A percentile compares a stretch with the other conserved stretches of the same genome.
phyloP scores from a whole-genome alignment of 2,113 vertebrate genomes.

The Otolemur garnettii region DNA sequence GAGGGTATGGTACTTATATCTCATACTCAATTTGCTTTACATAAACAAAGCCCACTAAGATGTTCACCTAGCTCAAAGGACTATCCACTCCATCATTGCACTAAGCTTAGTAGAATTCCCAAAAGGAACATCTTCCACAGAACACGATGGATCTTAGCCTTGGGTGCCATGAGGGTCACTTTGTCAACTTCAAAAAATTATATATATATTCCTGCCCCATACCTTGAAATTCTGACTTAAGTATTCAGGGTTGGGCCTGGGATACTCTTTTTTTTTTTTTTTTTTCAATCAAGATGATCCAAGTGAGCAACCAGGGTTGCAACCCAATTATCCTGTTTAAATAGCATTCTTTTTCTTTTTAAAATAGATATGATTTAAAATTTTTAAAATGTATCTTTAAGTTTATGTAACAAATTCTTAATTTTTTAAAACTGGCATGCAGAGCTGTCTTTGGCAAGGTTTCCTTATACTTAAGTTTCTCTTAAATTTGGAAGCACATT shows the following conservation, averaged over 20 bases:
- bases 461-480: not conserved
- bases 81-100: not conserved
- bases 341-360: slow-evolving; percentile 11
- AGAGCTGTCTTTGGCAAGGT: not conserved
- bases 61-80: not conserved
- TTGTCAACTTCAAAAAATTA: not conserved
- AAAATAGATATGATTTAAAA: not conserved
- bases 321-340: not conserved
- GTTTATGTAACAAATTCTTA: not conserved
- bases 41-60: not conserved
- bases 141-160: not conserved
- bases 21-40: not conserved
- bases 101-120: not conserved
- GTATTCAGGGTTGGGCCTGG: not conserved
- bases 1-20: not conserved
- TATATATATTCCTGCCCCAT: not conserved
- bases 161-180: not conserved
- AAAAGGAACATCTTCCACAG: not conserved
- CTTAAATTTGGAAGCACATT: not conserved
- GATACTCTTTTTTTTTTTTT: not conserved
- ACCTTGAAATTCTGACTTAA: not conserved
- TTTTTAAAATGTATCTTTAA: not conserved
- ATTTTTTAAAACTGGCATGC: not conserved
- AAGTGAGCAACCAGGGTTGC: not conserved
- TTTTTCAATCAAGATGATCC: not conserved